Evolutionary conservation across 2,888 invertebrate species (phyloP), one percentile per base, ranked within the genome.

Genomic region (Seira sanloemensis): DNA sequence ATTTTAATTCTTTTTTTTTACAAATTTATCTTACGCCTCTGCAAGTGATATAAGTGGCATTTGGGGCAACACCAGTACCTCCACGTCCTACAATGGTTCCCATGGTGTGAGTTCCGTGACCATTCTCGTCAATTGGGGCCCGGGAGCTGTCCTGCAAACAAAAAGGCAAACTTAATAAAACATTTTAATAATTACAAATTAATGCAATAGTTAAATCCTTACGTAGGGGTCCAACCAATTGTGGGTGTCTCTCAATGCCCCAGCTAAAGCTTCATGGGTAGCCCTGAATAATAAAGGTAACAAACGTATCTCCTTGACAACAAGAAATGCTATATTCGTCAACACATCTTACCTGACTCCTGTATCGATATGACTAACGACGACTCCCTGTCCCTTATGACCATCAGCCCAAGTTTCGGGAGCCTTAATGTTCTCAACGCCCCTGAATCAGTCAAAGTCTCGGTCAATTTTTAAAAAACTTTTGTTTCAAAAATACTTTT

Each of bases 41-140:
- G 82, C 86, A 86, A 2, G 86, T 66, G 18, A 86, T 79, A 76
- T 67, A 86, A 7, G 75, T 72, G 9, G 86, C 69, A 23, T 25
- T 37, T 12, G 84, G 84, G 0, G 84, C 84, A n/a, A 84, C 84
- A 21, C 84, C 84, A 58, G 76, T 84, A 24, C 82, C 82, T 72
- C 77, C 77, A 23, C 71, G 71, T 46, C 83, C 83, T 12, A 26
- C 67, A 16, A 83, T 83, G 21, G 69, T 50, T 18, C 78, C 78
- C 74, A 78, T 83, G 18, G 76, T 77, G 82, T 82, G 82, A 7
- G 82, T 82, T 54, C 82, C 82, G 25, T 82, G 82, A 23, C 80
- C 73, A 26, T 78, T 78, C 21, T 19, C 74, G 9, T 83, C 83
- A 25, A 19, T 46, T 21, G 77, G 78, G 19, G 16, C 18, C 0